Conservation (phyloP, 2,113 vertebrate species). For the Gila orcuttii region DNA sequence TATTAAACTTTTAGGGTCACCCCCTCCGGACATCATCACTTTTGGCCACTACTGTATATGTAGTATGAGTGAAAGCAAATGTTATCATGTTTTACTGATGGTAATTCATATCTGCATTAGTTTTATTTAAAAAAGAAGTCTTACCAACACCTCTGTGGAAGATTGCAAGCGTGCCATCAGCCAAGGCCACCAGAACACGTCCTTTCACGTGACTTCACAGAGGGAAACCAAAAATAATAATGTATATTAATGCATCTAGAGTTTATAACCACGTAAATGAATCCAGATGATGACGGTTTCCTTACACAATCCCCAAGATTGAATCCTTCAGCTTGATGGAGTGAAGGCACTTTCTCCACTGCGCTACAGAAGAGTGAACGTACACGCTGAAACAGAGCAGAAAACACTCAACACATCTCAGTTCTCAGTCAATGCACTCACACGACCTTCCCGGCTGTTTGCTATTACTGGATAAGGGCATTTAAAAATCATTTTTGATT, state of each 20-base stretch:
- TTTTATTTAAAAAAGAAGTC: constrained; percentile 28
- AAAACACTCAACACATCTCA: not conserved
- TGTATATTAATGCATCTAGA: not conserved
- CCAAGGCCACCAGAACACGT: constrained; percentile 92
- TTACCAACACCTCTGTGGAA: constrained; percentile 95
- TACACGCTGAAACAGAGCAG: constrained; percentile 84
- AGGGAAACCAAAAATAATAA: not conserved
- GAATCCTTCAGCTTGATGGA: constrained; percentile 98
- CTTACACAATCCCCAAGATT: constrained; percentile 97
- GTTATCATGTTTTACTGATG: not conserved
- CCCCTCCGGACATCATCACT: too few relatives aligned
- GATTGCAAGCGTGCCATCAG: constrained; percentile 93
- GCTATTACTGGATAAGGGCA: not conserved
- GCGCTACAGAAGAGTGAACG: constrained; percentile 96
- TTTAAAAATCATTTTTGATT: not conserved
- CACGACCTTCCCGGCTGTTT: not conserved
- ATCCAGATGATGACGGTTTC: constrained; percentile 46
- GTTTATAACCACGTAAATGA: not conserved
- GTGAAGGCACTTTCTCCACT: constrained; percentile 97
- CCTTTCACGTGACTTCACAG: constrained; percentile 92
- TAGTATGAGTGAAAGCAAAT: not conserved
- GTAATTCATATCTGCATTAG: not conserved
- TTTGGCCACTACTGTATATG: too few relatives aligned
- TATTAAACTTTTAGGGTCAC: too few relatives aligned
- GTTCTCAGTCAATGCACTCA: too few relatives aligned